Evolutionary conservation across 2,797 vertebrate species (phyloP).

Genomic region (Gymnothorax javanicus): DNA sequence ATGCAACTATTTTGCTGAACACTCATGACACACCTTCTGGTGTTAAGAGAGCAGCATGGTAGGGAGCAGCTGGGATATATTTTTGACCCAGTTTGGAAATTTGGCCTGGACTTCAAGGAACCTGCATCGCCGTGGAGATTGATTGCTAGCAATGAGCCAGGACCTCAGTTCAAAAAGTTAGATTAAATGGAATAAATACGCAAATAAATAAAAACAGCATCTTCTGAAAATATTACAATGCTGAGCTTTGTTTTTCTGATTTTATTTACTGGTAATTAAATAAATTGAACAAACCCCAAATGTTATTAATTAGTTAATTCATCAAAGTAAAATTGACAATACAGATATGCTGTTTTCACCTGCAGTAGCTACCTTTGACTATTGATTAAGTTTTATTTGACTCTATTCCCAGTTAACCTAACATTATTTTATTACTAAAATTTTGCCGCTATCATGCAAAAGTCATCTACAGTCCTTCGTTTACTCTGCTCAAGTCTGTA

Average conservation of each 20-base stretch:
- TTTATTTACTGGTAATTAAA: neutral
- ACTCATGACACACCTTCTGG: neutral
- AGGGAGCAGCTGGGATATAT: neutral
- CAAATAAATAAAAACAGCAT: neutral
- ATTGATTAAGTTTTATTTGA: neutral
- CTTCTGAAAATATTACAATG: neutral
- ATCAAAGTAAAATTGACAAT: neutral
- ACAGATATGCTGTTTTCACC: neutral
- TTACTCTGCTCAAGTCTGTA: neutral
- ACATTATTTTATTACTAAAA: neutral
- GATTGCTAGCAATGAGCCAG: neutral
- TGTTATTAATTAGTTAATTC: neutral
- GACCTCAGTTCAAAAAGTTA: neutral
- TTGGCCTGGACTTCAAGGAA: neutral
- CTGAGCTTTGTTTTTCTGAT: slow-evolving; percentile 1
- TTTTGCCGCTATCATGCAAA: neutral
- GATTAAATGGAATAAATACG: neutral
- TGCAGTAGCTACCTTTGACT: neutral
- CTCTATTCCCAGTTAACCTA: neutral
- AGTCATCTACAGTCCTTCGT: neutral
- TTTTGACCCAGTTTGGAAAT: neutral
- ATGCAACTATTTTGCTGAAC: neutral
- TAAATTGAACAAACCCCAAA: neutral
- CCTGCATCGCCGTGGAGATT: neutral
- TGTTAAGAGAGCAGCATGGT: neutral